phyloP scores from a whole-genome alignment of 2,797 vertebrate genomes.

The Yasuhikotakia modesta region DNA sequence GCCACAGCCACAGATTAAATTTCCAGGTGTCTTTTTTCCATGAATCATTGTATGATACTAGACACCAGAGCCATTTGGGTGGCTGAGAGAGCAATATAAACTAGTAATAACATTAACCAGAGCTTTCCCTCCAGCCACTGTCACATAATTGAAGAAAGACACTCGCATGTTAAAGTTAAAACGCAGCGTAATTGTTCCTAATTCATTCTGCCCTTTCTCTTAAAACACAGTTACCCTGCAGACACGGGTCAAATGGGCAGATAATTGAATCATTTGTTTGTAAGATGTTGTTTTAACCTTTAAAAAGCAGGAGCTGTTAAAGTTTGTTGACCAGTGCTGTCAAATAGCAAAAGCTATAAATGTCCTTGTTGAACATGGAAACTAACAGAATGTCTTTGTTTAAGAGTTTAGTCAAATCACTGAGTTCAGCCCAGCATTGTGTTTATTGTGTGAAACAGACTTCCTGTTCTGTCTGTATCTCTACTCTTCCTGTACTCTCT shows the following conservation, averaged over 20 bases:
- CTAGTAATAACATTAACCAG: conserved; percentile 48
- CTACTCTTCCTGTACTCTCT: no score
- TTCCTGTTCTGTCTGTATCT: no score
- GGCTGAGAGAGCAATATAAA: conserved; percentile 36
- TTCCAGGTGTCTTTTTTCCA: conserved; percentile 28
- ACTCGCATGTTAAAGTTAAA: conserved; percentile 51
- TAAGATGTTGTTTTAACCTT: conserved; percentile 69
- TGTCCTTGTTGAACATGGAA: conserved; percentile 39
- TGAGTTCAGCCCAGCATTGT: not conserved
- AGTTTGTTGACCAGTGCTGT: conserved; percentile 61
- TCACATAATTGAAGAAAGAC: conserved; percentile 59
- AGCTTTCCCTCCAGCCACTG: conserved; percentile 34
- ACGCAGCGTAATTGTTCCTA: conserved; percentile 59
- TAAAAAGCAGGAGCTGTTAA: conserved; percentile 62
- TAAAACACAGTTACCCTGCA: conserved; percentile 68
- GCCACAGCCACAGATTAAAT: not conserved
- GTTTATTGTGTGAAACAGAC: conserved; percentile 28
- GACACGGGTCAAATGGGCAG: conserved; percentile 73
- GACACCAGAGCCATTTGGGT: not conserved
- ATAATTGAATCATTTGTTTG: conserved; percentile 75
- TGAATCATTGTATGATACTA: conserved; percentile 12
- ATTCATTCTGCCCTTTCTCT: conserved; percentile 68
- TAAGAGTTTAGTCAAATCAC: not conserved
- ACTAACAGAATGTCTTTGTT: not conserved
- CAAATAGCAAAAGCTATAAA: conserved; percentile 64